phyloP scores from a whole-genome alignment of 2,113 vertebrate genomes.

The Pipa parva region DNA sequence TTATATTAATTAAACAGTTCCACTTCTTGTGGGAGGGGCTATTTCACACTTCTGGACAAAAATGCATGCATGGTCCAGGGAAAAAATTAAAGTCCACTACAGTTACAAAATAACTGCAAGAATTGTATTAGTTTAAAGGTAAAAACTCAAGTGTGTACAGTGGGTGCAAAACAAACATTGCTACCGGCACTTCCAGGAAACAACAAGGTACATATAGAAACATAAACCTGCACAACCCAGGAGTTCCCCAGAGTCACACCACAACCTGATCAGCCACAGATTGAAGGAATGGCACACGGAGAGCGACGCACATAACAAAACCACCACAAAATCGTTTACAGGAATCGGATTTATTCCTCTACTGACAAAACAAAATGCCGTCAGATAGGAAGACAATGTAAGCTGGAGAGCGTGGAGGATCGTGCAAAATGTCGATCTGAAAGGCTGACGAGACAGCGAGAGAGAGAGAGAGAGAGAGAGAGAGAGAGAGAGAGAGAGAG shows the following conservation, averaged over 20 bases:
- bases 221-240: neutral
- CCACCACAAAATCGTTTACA: conserved; percentile 1
- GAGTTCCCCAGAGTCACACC: conserved; percentile 16
- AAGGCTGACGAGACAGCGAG: conserved; percentile 82
- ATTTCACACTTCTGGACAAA: neutral
- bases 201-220: conserved; percentile 32
- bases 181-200: conserved; percentile 12
- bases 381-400: neutral
- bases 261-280: conserved; percentile 44
- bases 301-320: neutral
- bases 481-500: conserved; percentile 72
- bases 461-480: conserved; percentile 47
- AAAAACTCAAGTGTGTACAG: conserved; percentile 28
- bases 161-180: conserved; percentile 35
- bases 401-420: conserved; percentile 43
- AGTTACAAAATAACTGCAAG: neutral
- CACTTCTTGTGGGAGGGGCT: conserved; percentile 5
- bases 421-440: conserved; percentile 88
- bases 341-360: neutral
- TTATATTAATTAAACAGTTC: no score
- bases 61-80: neutral
- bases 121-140: conserved; percentile 53
- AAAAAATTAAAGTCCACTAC: neutral
- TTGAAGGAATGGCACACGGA: conserved; percentile 52
- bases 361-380: neutral